phyloP scores from a whole-genome alignment of 2,797 vertebrate genomes.

The Varecia variegata region DNA sequence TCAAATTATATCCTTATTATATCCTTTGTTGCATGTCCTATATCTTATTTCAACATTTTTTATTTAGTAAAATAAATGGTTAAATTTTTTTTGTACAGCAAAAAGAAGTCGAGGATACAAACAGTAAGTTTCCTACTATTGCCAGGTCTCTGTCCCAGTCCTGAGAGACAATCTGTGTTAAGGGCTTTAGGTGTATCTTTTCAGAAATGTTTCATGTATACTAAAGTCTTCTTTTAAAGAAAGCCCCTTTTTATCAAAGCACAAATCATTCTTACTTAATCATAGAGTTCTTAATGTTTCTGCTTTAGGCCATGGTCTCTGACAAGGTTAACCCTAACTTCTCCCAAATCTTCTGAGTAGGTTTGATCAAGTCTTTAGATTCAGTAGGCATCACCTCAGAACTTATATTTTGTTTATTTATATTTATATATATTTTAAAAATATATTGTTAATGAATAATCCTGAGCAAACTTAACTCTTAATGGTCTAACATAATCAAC shows the following conservation, averaged over 20 bases:
- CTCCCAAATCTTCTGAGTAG: not conserved
- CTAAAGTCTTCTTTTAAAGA: not conserved
- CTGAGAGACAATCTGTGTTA: not conserved
- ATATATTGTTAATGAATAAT: not conserved
- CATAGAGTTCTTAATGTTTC: not conserved
- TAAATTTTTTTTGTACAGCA: not conserved
- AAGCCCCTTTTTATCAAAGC: not conserved
- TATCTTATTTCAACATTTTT: not conserved
- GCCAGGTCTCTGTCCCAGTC: not conserved
- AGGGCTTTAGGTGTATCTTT: not conserved
- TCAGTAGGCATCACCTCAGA: not conserved
- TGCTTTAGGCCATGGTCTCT: not conserved
- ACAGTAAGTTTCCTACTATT: not conserved
- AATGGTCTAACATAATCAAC: not conserved
- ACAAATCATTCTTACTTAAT: not conserved
- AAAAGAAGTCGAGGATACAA: not conserved
- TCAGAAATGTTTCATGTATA: not conserved
- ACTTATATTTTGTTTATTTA: too few species aligned
- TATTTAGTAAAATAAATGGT: slow-evolving; percentile 19
- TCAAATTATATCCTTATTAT: not conserved
- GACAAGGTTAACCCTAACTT: not conserved
- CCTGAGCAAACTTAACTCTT: not conserved
- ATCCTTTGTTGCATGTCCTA: not conserved
- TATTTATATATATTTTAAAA: not conserved
- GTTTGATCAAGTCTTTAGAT: slow-evolving; percentile 6